Conservation (phyloP, 2,888 invertebrate species). For the Embidobia sp. region DNA sequence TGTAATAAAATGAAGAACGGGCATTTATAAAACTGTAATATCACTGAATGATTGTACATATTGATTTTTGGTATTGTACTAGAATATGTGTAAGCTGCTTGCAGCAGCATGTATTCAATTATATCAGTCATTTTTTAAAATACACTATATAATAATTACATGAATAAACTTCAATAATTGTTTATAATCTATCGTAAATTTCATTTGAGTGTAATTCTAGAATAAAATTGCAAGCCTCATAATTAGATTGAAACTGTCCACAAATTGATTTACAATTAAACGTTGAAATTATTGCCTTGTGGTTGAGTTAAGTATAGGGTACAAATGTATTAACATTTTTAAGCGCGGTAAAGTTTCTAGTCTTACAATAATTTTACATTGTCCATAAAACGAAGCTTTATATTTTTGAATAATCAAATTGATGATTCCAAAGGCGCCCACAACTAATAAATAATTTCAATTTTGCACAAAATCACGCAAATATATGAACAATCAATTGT, state of each 20-base stretch:
- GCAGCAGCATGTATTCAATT: conserved; percentile 20
- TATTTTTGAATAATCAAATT: too few species aligned
- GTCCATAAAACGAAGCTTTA: too few species aligned
- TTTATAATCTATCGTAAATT: conserved; percentile 29
- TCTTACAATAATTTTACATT: too few species aligned
- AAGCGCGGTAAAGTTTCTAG: too few species aligned
- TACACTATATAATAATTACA: conserved; percentile 34
- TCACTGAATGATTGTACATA: conserved; percentile 49
- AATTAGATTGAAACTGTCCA: conserved; percentile 12
- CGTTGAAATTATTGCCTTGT: too few species aligned
- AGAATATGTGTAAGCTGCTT: conserved; percentile 33
- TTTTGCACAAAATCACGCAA: too few species aligned
- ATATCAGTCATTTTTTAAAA: conserved; percentile 41
- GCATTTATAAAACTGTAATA: conserved; percentile 45
- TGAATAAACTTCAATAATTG: conserved; percentile 21
- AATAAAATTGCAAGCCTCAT: conserved; percentile 15
- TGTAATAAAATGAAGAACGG: background rate
- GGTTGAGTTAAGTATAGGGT: too few species aligned
- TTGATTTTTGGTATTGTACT: conserved; percentile 48
- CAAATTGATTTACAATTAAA: too few species aligned
- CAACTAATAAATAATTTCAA: too few species aligned
- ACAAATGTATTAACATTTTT: too few species aligned
- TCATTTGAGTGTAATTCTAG: conserved; percentile 6
- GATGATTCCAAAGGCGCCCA: too few species aligned
- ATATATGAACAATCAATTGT: too few species aligned